Evolutionary conservation across 2,113 vertebrate species (phyloP).

Genomic region (Sinocyclocheilus anophthalmus): DNA sequence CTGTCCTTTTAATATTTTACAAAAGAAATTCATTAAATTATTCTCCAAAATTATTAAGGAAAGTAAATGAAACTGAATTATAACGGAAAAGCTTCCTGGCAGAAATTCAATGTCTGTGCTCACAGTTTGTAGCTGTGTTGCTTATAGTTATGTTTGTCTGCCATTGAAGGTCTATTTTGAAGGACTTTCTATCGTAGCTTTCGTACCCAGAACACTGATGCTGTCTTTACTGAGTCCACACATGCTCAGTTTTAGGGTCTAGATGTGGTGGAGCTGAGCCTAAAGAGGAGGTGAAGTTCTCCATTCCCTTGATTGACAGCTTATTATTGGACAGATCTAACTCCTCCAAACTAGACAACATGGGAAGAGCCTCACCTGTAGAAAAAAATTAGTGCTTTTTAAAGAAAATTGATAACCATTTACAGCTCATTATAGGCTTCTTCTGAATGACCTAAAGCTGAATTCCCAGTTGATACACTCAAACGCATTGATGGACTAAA

Average conservation of each 20-base stretch:
- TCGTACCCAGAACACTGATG: constrained; percentile 78
- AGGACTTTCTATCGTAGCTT: neutral
- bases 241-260: constrained; percentile 78
- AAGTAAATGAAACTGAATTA: neutral
- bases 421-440: neutral
- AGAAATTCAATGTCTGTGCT: neutral
- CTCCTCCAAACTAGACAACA: constrained; percentile 73
- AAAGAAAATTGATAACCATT: neutral
- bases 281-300: constrained; percentile 74
- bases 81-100: neutral
- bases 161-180: neutral
- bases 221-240: constrained; percentile 78
- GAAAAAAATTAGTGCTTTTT: neutral
- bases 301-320: constrained; percentile 71
- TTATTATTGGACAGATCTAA: constrained; percentile 86
- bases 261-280: constrained; percentile 70
- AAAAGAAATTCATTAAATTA: neutral
- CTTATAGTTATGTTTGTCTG: neutral
- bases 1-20: constrained; percentile 66
- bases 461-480: neutral
- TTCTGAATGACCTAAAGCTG: neutral
- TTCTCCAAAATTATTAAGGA: neutral
- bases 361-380: constrained; percentile 72
- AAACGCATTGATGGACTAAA: neutral
- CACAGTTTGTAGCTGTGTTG: neutral